Percentiles rank a stretch among this genome's conserved stretches.
Conservation (phyloP, 23 tunicate genomes). For the Trididemnum clinides region DNA sequence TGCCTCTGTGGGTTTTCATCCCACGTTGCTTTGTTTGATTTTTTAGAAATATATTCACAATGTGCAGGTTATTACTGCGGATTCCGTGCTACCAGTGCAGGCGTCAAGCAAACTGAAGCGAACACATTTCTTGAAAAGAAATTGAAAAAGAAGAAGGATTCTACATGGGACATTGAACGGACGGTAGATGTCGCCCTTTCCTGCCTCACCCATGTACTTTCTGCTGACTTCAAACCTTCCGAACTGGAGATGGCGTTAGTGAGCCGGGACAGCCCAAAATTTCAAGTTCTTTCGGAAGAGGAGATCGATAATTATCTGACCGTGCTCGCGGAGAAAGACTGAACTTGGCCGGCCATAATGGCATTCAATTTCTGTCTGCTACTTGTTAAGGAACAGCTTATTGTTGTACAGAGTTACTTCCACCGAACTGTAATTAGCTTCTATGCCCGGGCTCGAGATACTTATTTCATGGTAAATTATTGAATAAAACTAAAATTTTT, state of each 20-base stretch:
- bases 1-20: too few species aligned
- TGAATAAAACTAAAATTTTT: too few species aligned
- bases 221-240: slow-evolving; percentile 92
- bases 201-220: slow-evolving; percentile 82
- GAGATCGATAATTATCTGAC: slow-evolving; percentile 80
- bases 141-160: slow-evolving; percentile 85
- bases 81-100: slow-evolving; percentile 91
- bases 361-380: too few species aligned
- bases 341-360: too few species aligned
- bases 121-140: slow-evolving; percentile 95
- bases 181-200: slow-evolving; percentile 86
- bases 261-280: slow-evolving; percentile 58
- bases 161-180: slow-evolving; percentile 68
- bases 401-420: too few species aligned
- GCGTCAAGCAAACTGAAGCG: slow-evolving; percentile 97
- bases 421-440: too few species aligned
- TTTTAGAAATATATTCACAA: too few species aligned
- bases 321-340: slow-evolving; percentile 91
- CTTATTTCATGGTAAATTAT: too few species aligned
- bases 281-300: slow-evolving; percentile 68
- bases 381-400: too few species aligned
- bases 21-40: too few species aligned
- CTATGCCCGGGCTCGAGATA: too few species aligned
- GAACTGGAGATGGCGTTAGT: slow-evolving; percentile 94
- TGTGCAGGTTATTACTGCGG: slow-evolving; percentile 89